Evolutionary conservation across 2,888 invertebrate species (phyloP), one percentile per base, ranked within the genome.

Genomic region (Abrostola tripartita): DNA sequence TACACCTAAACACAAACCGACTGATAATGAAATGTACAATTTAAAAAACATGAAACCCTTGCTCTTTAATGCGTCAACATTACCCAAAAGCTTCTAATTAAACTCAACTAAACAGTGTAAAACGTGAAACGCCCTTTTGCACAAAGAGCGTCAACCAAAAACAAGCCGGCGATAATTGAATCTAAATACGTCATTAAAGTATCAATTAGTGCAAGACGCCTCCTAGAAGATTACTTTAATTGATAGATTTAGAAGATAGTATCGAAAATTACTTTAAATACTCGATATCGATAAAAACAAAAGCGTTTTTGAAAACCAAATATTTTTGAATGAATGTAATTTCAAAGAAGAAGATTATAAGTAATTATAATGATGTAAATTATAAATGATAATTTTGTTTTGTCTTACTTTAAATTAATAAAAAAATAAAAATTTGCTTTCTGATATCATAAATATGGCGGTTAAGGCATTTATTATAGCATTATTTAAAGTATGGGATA

Each of bases 191-290:
- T 38, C 51, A 66, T 64, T 66, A 74, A 8, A 38, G 40, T 64
- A 61, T 66, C 61, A 56, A 74, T 65, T 70, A 54, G 54, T 60
- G 37, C 9, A 61, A 74, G 75, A 61, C 51, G 58, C 50, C 42
- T 58, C 36, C 35, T 24, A 59, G 40, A 53, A 55, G 50, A 49
- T 74, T 71, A 64, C 52, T 55, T 44, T 61, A 66, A 66, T 64
- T 59, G 52, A n/a, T 63, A 42, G 42, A 35, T 51, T 57, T 59
- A 47, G 37, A 7, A 8, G 12, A 41, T 5, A 47, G 41, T 14
- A 37, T 40, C 10, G 40, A 41, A 62, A 53, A 6, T 37, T 5
- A 58, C 66, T 42, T 42, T 24, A 41, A n/a, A 41, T 50, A 53
- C 52, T 47, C 40, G 6, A 9, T 40, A 44, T 61, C 49, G 47